phyloP scores from a whole-genome alignment of 2,113 vertebrate species.

The Setophaga coronata region DNA sequence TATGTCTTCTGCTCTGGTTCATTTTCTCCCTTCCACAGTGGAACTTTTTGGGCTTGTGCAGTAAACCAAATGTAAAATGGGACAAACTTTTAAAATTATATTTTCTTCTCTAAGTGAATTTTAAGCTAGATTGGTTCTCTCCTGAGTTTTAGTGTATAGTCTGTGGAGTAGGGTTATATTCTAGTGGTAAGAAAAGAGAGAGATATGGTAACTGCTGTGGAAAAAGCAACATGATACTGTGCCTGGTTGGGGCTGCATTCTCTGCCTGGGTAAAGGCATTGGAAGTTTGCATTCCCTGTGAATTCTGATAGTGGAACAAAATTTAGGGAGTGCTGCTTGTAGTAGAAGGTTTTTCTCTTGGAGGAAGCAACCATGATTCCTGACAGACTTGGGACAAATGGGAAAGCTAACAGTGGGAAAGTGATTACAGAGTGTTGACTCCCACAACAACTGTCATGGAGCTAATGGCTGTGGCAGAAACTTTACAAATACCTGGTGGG shows the following conservation, averaged over 20 bases:
- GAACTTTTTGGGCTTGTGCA: background rate
- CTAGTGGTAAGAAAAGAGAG: background rate
- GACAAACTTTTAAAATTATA: background rate
- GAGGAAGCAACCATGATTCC: background rate
- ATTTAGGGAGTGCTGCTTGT: background rate
- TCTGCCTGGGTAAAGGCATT: background rate
- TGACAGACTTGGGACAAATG: background rate
- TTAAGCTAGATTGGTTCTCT: background rate
- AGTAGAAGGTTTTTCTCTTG: background rate
- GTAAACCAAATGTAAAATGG: background rate
- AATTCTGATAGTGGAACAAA: background rate
- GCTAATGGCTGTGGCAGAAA: background rate
- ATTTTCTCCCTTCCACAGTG: background rate
- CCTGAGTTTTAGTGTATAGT: background rate
- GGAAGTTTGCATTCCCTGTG: background rate
- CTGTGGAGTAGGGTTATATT: background rate
- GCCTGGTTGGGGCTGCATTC: background rate
- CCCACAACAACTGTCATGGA: background rate
- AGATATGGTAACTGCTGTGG: background rate
- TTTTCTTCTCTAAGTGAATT: background rate
- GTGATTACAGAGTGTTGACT: background rate
- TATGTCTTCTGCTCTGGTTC: background rate
- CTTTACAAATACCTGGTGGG: background rate
- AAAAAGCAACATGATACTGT: background rate
- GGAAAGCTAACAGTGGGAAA: background rate